Conservation (phyloP, 1,140 invertebrate species). For the Drosophila murphyi region DNA sequence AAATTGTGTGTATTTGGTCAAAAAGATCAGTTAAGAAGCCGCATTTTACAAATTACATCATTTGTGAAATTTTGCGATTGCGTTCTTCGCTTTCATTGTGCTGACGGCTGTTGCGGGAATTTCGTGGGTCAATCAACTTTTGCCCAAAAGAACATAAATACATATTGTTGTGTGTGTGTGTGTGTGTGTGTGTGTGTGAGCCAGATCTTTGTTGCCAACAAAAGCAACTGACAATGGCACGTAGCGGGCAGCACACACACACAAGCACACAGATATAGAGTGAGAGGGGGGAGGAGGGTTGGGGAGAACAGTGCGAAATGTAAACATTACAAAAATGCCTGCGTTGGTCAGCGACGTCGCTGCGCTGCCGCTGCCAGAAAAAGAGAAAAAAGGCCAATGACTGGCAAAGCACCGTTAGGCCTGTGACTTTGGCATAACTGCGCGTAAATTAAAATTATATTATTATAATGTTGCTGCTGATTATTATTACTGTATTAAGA, state of each 20-base stretch:
- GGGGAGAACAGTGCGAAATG: constrained; percentile 62
- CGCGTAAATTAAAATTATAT: constrained; percentile 59
- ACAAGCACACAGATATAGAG: not conserved
- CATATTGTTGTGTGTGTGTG: constrained; percentile 28
- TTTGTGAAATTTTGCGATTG: constrained; percentile 38
- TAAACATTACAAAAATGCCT: constrained; percentile 79
- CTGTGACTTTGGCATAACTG: constrained; percentile 45
- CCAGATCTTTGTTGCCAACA: constrained; percentile 79
- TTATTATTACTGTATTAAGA: constrained; percentile 46
- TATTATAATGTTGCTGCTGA: constrained; percentile 45
- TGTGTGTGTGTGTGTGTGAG: constrained; percentile 47
- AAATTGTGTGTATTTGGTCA: not conserved
- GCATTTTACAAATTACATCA: constrained; percentile 50
- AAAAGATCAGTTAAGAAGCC: constrained; percentile 17
- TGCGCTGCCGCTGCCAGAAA: not conserved
- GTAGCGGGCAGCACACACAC: constrained; percentile 25
- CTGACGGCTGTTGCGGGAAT: constrained; percentile 39
- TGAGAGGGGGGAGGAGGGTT: not conserved
- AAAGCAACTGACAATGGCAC: constrained; percentile 62
- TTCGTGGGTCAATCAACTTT: constrained; percentile 78
- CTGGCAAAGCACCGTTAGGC: constrained; percentile 45
- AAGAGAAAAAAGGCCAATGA: constrained; percentile 45
- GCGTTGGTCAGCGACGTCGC: constrained; percentile 42
- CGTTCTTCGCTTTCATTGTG: constrained; percentile 48
- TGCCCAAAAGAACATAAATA: constrained; percentile 56